Conservation (phyloP, 2,888 invertebrate genomes). For the Meteorus cinctellus region DNA sequence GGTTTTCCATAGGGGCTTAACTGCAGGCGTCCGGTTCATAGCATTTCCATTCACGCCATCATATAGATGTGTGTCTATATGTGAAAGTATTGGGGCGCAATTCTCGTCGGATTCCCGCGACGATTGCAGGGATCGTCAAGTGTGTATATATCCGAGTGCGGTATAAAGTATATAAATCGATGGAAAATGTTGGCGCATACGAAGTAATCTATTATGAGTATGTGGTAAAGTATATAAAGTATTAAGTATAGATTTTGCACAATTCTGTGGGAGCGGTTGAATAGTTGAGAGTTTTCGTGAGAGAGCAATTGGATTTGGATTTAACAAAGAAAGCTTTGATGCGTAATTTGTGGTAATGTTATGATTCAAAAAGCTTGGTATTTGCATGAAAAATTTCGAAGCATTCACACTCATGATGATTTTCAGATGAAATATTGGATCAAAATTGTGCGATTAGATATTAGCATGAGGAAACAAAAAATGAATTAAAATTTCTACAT, state of each 20-base stretch:
- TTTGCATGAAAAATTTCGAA: no score
- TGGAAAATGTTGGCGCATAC: slow-evolving; percentile 13
- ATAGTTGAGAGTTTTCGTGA: no score
- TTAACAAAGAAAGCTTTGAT: no score
- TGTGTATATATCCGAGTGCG: slow-evolving; percentile 1
- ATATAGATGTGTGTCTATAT: background rate
- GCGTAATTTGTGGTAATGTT: no score
- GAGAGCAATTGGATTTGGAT: no score
- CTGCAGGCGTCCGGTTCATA: slow-evolving; percentile 19
- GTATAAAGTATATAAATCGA: slow-evolving; percentile 11
- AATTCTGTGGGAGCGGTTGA: slow-evolving; percentile 34
- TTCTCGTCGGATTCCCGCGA: background rate
- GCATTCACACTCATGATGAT: no score
- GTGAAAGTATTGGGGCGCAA: slow-evolving; percentile 17
- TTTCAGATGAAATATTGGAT: no score
- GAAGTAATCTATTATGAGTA: slow-evolving; percentile 19
- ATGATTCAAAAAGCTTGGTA: no score
- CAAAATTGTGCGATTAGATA: no score
- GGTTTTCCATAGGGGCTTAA: slow-evolving; percentile 25
- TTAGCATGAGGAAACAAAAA: no score
- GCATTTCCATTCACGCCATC: background rate
- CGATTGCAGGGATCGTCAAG: slow-evolving; percentile 9
- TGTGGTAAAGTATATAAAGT: background rate
- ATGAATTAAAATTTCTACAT: no score
- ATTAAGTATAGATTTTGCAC: slow-evolving; percentile 20